Evolutionary conservation across 2,113 vertebrate genomes (phyloP).

Genomic region (Chloroceryle aenea): DNA sequence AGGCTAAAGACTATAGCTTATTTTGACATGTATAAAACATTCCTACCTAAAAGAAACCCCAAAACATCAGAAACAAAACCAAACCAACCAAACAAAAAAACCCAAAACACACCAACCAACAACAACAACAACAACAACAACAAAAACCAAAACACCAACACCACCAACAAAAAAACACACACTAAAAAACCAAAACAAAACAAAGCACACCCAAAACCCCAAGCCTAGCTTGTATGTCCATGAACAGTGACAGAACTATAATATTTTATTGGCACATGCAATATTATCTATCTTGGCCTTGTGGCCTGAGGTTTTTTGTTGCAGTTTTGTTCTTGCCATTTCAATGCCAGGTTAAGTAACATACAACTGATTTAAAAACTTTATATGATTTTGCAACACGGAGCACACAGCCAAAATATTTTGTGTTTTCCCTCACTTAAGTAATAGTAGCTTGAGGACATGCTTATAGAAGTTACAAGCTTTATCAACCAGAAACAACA

Average conservation of each 20-base stretch:
- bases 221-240: neutral
- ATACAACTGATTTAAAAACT: neutral
- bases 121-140: neutral
- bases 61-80: neutral
- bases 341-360: neutral
- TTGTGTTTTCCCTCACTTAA: neutral
- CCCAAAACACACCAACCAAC: neutral
- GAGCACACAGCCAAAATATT: neutral
- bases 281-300: neutral
- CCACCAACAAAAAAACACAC: neutral
- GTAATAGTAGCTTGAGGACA: neutral
- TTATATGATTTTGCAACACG: neutral
- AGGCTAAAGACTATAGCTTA: neutral
- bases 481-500: slow-evolving; percentile 17
- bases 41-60: neutral
- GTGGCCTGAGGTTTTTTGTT: neutral
- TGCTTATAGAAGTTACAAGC: neutral
- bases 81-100: no score
- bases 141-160: no score
- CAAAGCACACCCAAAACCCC: no score
- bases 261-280: neutral
- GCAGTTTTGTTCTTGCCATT: neutral
- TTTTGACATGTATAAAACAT: neutral
- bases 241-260: neutral
- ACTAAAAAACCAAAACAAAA: no score